Conservation (phyloP, 2,113 vertebrate genomes). For the Elephantulus edwardii region DNA sequence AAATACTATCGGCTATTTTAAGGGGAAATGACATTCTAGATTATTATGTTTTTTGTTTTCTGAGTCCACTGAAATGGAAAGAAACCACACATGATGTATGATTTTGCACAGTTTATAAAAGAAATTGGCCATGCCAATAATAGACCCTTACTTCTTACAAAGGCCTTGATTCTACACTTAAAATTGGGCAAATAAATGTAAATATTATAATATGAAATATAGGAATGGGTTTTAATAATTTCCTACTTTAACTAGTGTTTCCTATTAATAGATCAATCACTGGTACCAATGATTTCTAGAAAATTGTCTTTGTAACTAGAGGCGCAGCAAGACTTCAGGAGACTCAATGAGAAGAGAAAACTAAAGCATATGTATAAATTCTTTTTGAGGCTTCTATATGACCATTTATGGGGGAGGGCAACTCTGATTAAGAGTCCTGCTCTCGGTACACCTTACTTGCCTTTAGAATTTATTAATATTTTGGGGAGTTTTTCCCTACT, state of each 20-base stretch:
- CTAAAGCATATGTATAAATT: neutral
- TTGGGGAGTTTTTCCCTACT: neutral
- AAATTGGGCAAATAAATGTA: constrained; percentile 8
- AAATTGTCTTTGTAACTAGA: neutral
- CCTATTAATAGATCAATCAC: neutral
- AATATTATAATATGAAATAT: constrained; percentile 30
- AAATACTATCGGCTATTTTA: constrained; percentile 21
- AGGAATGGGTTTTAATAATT: neutral
- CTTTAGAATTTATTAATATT: neutral
- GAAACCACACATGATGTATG: constrained; percentile 11
- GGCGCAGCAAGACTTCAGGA: neutral
- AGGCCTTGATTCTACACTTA: neutral
- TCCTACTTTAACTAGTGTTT: constrained; percentile 25
- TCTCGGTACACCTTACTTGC: constrained; percentile 6
- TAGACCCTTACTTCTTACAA: constrained; percentile 7
- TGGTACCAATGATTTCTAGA: neutral
- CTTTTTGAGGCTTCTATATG: neutral
- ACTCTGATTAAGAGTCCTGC: neutral
- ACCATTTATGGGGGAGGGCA: neutral
- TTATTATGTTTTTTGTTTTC: constrained; percentile 41
- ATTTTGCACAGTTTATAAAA: constrained; percentile 31
- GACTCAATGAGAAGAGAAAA: constrained; percentile 9
- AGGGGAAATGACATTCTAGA: neutral
- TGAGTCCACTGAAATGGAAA: constrained; percentile 18
- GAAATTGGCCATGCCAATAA: neutral